These are phyloP conservation scores for Procambarus clarkii DNA, from an alignment of 1,140 invertebrate species.

Conservation along the genomic window DNA sequence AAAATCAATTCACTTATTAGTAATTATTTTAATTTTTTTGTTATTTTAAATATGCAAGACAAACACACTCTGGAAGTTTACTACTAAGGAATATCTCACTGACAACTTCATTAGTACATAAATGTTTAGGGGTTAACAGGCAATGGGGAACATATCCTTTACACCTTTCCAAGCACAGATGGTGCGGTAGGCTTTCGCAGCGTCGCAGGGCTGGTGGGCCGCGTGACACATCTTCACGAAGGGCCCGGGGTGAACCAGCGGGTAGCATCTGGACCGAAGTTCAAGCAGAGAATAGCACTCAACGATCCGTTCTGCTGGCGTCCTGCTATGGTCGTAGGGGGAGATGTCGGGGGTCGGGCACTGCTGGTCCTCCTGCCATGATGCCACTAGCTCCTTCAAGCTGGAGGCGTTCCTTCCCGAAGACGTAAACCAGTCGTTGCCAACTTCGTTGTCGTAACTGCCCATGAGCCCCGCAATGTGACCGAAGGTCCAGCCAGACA, in stretches of 20 bases:
- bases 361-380: slow-evolving; percentile 49
- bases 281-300: slow-evolving; percentile 18
- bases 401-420: slow-evolving; percentile 7
- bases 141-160: neutral
- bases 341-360: slow-evolving; percentile 22
- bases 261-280: slow-evolving; percentile 9
- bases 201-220: slow-evolving; percentile 8
- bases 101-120: neutral
- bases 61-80: too few species aligned
- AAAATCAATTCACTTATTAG: too few species aligned
- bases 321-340: neutral
- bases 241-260: slow-evolving; percentile 16
- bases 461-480: slow-evolving; percentile 44
- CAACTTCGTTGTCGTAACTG: slow-evolving; percentile 27
- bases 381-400: slow-evolving; percentile 21
- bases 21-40: too few species aligned
- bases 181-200: slow-evolving; percentile 21
- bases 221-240: slow-evolving; percentile 38
- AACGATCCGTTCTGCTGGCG: neutral
- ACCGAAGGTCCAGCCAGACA: slow-evolving; percentile 41
- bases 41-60: too few species aligned
- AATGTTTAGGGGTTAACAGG: neutral
- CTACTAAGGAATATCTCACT: neutral
- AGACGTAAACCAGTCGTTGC: slow-evolving; percentile 37
- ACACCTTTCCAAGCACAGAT: slow-evolving; percentile 15